Percentiles rank a stretch among this genome's conserved stretches.
Evolutionary conservation across 2,113 vertebrate genomes (phyloP).

Genomic region (Rafetus swinhoei): DNA sequence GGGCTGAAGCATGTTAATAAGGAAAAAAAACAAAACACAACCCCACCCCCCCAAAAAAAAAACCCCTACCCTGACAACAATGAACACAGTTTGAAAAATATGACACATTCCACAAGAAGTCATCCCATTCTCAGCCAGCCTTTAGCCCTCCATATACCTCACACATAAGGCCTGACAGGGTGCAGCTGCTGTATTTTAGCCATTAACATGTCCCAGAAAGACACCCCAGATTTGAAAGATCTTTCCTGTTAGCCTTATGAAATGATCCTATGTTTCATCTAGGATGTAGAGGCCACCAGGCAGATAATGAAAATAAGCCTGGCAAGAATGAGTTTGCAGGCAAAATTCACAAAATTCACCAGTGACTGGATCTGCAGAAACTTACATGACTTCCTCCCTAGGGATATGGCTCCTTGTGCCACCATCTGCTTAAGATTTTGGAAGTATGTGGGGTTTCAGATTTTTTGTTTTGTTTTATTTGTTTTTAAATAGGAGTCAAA

Average conservation of each 20-base stretch:
- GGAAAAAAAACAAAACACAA: not conserved
- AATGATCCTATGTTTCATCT: rapidly evolving
- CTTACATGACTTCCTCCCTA: not conserved
- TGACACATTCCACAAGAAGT: rapidly evolving
- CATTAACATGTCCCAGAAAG: not conserved
- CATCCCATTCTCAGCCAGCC: not conserved
- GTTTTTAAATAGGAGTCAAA: not conserved
- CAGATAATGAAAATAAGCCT: not conserved
- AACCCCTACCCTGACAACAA: rapidly evolving
- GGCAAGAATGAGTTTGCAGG: not conserved
- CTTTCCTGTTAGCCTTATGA: not conserved
- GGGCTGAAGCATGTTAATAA: not conserved
- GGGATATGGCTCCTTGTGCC: rapidly evolving
- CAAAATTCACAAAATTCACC: rapidly evolving
- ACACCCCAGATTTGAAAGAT: not conserved
- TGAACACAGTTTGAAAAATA: not conserved
- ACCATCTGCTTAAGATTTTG: not conserved
- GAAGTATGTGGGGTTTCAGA: not conserved
- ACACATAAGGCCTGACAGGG: not conserved
- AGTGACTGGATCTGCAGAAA: rapidly evolving
- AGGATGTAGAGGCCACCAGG: rapidly evolving
- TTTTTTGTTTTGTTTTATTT: not conserved
- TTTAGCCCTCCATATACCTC: not conserved
- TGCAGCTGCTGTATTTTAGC: not conserved
- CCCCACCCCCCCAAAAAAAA: no score